Evolutionary conservation across 2,797 vertebrate species (phyloP).

Genomic region (Diplodus puntazzo): DNA sequence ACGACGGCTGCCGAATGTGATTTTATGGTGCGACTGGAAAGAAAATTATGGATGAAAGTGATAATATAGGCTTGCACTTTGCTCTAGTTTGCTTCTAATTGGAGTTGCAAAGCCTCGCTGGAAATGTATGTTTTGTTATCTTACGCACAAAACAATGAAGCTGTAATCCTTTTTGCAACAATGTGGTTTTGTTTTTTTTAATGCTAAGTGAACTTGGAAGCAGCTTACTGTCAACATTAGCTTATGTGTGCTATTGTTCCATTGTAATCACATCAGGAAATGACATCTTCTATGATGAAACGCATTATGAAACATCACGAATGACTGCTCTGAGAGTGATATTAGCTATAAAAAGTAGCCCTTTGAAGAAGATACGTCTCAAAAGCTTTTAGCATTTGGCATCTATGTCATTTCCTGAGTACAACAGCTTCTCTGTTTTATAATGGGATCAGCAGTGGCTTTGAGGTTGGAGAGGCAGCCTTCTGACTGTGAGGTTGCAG

Average conservation of each 20-base stretch:
- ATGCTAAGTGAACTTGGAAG: slow-evolving; percentile 13
- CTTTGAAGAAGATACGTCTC: slow-evolving; percentile 48
- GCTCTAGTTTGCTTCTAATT: neutral
- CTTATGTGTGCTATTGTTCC: slow-evolving; percentile 18
- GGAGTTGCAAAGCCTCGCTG: slow-evolving; percentile 12
- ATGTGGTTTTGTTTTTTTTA: neutral
- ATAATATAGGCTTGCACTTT: slow-evolving; percentile 13
- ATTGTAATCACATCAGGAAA: slow-evolving; percentile 41
- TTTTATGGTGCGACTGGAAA: slow-evolving; percentile 41
- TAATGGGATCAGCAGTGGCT: slow-evolving; percentile 51
- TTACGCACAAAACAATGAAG: neutral
- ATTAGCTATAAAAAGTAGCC: slow-evolving; percentile 42
- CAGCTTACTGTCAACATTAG: slow-evolving; percentile 26
- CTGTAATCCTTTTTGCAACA: neutral
- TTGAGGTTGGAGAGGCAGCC: slow-evolving; percentile 31
- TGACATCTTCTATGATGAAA: slow-evolving; percentile 33
- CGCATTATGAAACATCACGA: slow-evolving; percentile 30
- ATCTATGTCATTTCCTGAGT: slow-evolving; percentile 33
- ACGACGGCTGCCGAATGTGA: slow-evolving; percentile 29
- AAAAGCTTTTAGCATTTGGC: slow-evolving; percentile 41
- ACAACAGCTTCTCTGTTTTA: slow-evolving; percentile 39
- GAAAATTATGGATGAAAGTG: slow-evolving; percentile 29
- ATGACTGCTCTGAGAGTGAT: slow-evolving; percentile 43
- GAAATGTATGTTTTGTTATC: slow-evolving; percentile 29
- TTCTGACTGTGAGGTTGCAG: slow-evolving; percentile 1